Evolutionary conservation across 2,888 invertebrate species (phyloP), one percentile per base, ranked within the genome.

Genomic region (Himalopsyche tibetana): DNA sequence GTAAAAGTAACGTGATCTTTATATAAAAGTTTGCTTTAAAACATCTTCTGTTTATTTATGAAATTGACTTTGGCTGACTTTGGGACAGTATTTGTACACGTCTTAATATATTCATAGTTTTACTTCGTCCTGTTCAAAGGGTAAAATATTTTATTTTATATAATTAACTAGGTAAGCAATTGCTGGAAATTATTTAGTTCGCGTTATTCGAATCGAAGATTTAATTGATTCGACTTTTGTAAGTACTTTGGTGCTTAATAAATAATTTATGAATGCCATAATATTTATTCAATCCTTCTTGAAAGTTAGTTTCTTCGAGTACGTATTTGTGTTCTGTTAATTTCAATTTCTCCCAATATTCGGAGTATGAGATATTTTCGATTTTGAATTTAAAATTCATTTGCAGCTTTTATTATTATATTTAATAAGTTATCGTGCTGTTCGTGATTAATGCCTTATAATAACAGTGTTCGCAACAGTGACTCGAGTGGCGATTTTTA

Each of bases 31-130:
- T 63, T 28, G 63, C 28, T 63, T 19, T 63, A 63, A 63, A 63
- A 63, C 19, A 63, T 63, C 28, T 63, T 19, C 63, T 63, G 63
- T 63, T 63, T 63, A 63, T 63, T 63, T 63, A 63, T 63, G 63
- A 63, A 63, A 63, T 63, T 28, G 63, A 63, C 63, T 63, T 63
- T 63, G 63, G 19, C 63, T 63, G 63, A 63, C 63, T 63, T 63
- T 63, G 63, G 63, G 63, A 63, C 63, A 28, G 63, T 63, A 63
- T 63, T 63, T 63, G 63, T 19, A 63, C 28, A 9, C 63, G 28
- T 63, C 28, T 63, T 19, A 63, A 63, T 63, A 63, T 63, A 63
- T 63, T 63, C 63, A 63, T 63, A 63, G 63, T 63, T 63, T 28
- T 51, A 63, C 9, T 28, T 63, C 63, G 28, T 28, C 19, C 63